Percentiles rank a stretch among this genome's conserved stretches.
Conservation (phyloP, 2,113 vertebrate species). For the Phrynosoma platyrhinos region DNA sequence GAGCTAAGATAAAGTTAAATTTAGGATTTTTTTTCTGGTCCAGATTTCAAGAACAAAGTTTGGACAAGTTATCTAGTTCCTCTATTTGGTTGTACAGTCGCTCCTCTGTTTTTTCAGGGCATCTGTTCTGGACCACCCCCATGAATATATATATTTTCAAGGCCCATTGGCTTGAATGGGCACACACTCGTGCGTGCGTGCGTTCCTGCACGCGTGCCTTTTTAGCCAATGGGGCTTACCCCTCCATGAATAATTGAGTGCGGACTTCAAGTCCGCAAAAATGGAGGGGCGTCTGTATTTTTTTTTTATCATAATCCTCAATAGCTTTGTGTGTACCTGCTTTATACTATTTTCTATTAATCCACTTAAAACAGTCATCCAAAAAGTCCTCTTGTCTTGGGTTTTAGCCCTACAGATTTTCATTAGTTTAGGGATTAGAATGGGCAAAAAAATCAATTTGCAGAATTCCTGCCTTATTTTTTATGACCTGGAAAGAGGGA, state of each 20-base stretch:
- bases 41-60: background rate
- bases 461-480: slow-evolving; percentile 15
- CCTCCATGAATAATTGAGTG: too few species aligned
- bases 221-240: too few species aligned
- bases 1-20: background rate
- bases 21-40: background rate
- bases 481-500: background rate
- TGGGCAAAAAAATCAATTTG: background rate
- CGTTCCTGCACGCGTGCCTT: too few species aligned
- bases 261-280: too few species aligned
- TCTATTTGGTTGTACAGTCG: background rate
- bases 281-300: too few species aligned
- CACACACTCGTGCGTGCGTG: too few species aligned
- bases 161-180: too few species aligned
- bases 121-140: too few species aligned
- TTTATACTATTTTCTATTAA: slow-evolving; percentile 5
- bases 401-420: background rate
- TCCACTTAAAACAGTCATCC: slow-evolving; percentile 15
- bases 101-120: too few species aligned
- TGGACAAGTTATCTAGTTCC: background rate
- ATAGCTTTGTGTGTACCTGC: background rate
- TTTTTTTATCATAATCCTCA: background rate
- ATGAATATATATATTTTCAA: too few species aligned
- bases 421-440: background rate
- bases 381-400: slow-evolving; percentile 13